Evolutionary conservation across 2,113 vertebrate genomes (phyloP).

Genomic region (Illadopsis cleaveri): DNA sequence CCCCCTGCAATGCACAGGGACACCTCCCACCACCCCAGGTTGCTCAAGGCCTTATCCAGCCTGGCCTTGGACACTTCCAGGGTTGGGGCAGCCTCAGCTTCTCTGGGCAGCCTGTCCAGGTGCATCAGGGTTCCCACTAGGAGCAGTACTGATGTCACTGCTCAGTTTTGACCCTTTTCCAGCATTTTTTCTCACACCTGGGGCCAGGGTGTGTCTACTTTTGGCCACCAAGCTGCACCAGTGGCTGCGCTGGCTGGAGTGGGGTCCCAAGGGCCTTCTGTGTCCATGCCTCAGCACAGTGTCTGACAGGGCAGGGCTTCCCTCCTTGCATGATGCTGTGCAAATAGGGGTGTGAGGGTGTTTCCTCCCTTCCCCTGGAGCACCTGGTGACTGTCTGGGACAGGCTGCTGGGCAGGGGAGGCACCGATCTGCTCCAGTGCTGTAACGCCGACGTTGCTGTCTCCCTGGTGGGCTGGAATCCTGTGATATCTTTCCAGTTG

Average conservation of each 20-base stretch:
- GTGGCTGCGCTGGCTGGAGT: rapidly evolving
- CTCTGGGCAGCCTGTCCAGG: not conserved
- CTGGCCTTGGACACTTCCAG: not conserved
- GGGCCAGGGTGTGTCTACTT: not conserved
- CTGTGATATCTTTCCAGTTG: conserved; percentile 57
- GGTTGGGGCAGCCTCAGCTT: not conserved
- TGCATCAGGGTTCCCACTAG: not conserved
- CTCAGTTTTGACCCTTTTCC: not conserved
- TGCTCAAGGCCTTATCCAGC: not conserved
- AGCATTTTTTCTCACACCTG: not conserved
- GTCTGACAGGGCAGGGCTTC: not conserved
- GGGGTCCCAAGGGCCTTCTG: not conserved
- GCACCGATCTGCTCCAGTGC: not conserved
- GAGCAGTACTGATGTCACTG: not conserved
- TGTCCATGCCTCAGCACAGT: rapidly evolving
- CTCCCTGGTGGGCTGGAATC: not conserved
- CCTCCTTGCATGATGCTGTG: not conserved
- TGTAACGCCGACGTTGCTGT: not conserved
- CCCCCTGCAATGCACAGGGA: not conserved
- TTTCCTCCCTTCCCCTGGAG: not conserved
- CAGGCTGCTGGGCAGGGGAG: not conserved
- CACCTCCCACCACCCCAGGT: not conserved
- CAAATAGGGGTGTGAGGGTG: not conserved
- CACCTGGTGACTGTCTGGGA: not conserved
- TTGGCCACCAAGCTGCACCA: not conserved